phyloP scores from a whole-genome alignment of 1,140 invertebrate species.

The Drosophila ogumai region DNA sequence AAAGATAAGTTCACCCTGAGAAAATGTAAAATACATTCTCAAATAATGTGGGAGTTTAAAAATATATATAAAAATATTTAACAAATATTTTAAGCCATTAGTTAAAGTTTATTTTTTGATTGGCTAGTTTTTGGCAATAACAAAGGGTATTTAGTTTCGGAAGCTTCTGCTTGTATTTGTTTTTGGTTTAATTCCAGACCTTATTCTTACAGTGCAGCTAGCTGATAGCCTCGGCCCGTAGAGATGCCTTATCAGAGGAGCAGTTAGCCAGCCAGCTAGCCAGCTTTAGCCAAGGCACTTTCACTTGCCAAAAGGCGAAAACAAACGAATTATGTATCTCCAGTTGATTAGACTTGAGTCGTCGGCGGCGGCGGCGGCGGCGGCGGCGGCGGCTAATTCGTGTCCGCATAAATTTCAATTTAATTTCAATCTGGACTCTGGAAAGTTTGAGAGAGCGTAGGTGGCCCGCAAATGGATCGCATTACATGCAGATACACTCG shows the following conservation, averaged over 20 bases:
- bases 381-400: conserved; percentile 7
- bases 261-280: not conserved
- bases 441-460: conserved; percentile 30
- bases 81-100: no score
- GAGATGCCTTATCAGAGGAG: conserved; percentile 17
- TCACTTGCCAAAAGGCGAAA: conserved; percentile 38
- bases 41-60: no score
- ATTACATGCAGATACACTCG: conserved; percentile 39
- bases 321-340: conserved; percentile 37
- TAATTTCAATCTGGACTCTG: conserved; percentile 1
- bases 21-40: no score
- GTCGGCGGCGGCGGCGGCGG: not conserved
- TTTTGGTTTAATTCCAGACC: accelerated
- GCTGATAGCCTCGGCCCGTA: not conserved
- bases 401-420: conserved; percentile 42
- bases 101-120: not conserved
- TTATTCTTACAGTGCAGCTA: conserved; percentile 1
- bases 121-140: not conserved
- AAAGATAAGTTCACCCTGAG: no score
- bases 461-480: conserved; percentile 49
- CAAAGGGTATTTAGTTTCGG: not conserved
- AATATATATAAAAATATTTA: no score
- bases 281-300: conserved; percentile 7
- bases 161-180: not conserved
- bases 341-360: conserved; percentile 28